Evolutionary conservation across 53 echinoderm and acorn worm genomes (phyloP), one percentile per base, ranked within the genome.

Genomic region (Apostichopus leukothele): DNA sequence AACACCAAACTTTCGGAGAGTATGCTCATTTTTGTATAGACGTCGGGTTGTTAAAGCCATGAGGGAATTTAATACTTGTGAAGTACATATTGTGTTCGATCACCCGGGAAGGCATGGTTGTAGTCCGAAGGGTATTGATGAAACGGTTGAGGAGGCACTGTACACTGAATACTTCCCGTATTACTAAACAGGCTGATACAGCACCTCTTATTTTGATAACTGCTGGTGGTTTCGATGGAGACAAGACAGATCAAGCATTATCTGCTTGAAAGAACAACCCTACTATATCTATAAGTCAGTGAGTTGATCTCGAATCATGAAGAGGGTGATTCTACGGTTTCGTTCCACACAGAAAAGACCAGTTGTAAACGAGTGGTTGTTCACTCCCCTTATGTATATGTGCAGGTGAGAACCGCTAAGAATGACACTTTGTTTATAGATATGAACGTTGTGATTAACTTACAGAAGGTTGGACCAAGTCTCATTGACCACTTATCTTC

Each of bases 31-130:
- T 83, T 6, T 79, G 51, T 79, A 51, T 51, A 9, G 52, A 9
- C 51, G 79, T 10, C 39, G 52, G 79, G 60, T 83, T 55, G 60
- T n/a, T 14, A 53, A 53, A 53, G 16, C 83, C 13, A 52, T 83
- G 53, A 52, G 54, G 18, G 54, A 52, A 83, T 55, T 83, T 6
- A 51, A 63, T 50, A 90, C 89, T 9, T 53, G 53, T 6, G 88
- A 90, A 63, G 76, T 92, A 53, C 90, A 90, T 60, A 83, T 83
- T 59, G 75, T 92, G 19, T 92, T 88, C 21, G 90, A 90, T 83
- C 90, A 90, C 88, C 83, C 92, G 0, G 39, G 59, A 39, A 73
- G 90, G 25, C 85, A 92, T 83, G 75, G 83, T 1, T 23, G 75
- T 4, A 92, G 92, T 66, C 92, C 90, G 2, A 92, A 92, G 53